Evolutionary conservation across 1,140 invertebrate genomes (phyloP), one percentile per base, ranked within the genome.

Genomic region (Oreohelix idahoensis): DNA sequence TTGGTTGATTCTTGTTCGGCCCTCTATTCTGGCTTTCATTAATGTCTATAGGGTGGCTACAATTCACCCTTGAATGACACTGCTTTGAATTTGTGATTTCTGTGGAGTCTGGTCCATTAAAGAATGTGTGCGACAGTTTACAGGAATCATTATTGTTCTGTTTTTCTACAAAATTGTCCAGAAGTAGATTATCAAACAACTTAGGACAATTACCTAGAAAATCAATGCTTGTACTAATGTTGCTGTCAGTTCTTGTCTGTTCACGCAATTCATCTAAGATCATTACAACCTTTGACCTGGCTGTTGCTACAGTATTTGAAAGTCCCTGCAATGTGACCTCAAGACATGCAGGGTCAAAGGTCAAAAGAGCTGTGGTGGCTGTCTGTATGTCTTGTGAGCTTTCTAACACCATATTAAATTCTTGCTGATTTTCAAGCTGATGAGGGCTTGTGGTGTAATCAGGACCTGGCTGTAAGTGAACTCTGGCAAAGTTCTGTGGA

Each of bases 351-450:
- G 63, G 63, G 29, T 66, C 20, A 23, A 66, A 66, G 63, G 63
- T 66, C 8, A 66, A 23, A 66, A 66, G 63, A 1, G 63, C 63
- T 8, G n/a, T 66, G 63, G 63, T 66, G 23, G 63, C 11, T 35
- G n/a, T 32, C 29, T 66, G 63, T 29, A 66, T 66, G 29, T 66
- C n/a, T 32, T 66, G 63, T 66, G 63, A 66, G 32, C 29, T 66
- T 66, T 66, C 63, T 32, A 66, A 17, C 29, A 66, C 63, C 63
- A 66, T 66, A 32, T 66, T 66, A 66, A 66, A 66, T n/a, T 66
- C 63, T 35, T 32, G 63, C n/a, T 32, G 63, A 32, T 66, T 66
- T 35, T 66, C 63, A 2, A 66, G 63, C 29, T 29, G 8, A 23
- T 66, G 63, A n/a, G n/a, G 0, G 17, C 29, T 10, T 66, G n/a